Evolutionary conservation across 1,140 invertebrate species (phyloP), one percentile per base, ranked within the genome.

Genomic region (Microplitis mediator): DNA sequence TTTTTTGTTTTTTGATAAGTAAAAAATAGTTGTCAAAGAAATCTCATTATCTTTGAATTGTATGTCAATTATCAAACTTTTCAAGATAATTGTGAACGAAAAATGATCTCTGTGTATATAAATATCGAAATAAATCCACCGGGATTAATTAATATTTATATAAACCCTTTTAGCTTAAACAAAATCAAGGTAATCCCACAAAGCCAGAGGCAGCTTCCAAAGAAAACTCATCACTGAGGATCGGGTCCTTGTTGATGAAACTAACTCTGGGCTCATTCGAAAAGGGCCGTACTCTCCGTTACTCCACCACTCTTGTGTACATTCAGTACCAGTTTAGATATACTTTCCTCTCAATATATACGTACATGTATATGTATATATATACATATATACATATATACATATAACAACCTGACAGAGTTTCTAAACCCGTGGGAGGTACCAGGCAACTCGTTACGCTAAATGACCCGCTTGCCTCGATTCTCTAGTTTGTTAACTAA

Each of bases 381-480:
- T 65, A 66, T 50, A 66, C 52, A 35, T 65, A n/a, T 52, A 14
- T 54, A 67, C 13, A 54, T 32, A 52, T 23, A 66, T 32, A 52
- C 8, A 66, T 66, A 35, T 71, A 71, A 64, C 67, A 69, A 69
- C 52, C 52, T 45, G 54, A 63, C 16, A 56, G 74, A 76, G 75
- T 73, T 70, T 61, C 51, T 35, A 36, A 45, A n/a, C 66, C 69
- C 65, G 34, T 54, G 65, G 65, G 63, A 60, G 69, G 56, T 72
- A 63, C 71, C 68, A 62, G 62, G 63, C 64, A 78, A 72, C 73
- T 76, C 72, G 72, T 72, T 72, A 67, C 62, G 58, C 71, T 79
- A 78, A 79, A 76, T 79, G 72, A 76, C 62, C 74, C 58, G 75
- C 74, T 78, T 77, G 61, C 72, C 56, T 75, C 61, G 61, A 74